Evolutionary conservation across 2,888 invertebrate genomes (phyloP), one percentile per base, ranked within the genome.

Genomic region (Hanleya hanleyi): DNA sequence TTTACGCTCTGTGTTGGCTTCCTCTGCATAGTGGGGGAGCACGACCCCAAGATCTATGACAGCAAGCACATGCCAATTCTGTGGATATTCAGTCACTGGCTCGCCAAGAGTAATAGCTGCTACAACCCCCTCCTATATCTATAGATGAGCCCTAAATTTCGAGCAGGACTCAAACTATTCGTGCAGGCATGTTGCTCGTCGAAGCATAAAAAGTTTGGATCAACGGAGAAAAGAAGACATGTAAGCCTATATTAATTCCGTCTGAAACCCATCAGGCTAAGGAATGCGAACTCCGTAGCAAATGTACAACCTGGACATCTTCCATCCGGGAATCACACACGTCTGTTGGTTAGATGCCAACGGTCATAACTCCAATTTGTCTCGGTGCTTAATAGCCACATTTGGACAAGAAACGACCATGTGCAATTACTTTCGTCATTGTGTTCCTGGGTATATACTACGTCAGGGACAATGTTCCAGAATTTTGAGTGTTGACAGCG

Each of bases 131-230:
- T 83, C 12, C 82, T 83, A 12, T 83, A 83, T 51, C 73, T 82
- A 29, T 81, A 80, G 79, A 81, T 83, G 80, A 83, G 82, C 61
- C 82, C 83, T 15, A 84, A 84, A 67, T 84, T 83, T 67, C 69
- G 83, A 49, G 69, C 81, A 9, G 83, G 83, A 7, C 74, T 84
- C 0, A 69, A 76, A 33, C 77, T 82, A 0, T 62, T 83, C 22
- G 75, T 37, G 22, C 64, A 64, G 37, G 35, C 37, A 22, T 64
- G 64, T 64, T 37, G 64, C 18, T 15, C 9, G 64, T 18, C 64
- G 15, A 37, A 12, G 18, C 9, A 18, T 64, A 35, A 37, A 37
- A 26, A 37, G 26, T 64, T 22, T n/a, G 38, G 64, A 35, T 64
- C 64, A 18, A 57, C 26, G 4, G 57, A 29, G 22, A 57, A 57